phyloP scores from a whole-genome alignment of 2,113 vertebrate genomes.

The Nyctibius bracteatus region DNA sequence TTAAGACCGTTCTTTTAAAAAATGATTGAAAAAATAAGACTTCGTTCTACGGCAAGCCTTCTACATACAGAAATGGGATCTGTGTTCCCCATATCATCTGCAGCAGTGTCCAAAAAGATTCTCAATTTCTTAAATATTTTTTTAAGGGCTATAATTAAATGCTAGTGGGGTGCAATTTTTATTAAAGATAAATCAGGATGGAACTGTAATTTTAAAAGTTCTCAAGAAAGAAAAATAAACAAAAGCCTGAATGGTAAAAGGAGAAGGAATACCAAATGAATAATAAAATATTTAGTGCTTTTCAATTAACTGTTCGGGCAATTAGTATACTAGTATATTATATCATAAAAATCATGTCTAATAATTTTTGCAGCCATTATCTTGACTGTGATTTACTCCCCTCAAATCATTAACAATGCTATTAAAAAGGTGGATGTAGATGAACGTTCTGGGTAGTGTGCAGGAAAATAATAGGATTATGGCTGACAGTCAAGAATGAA shows the following conservation, averaged over 20 bases:
- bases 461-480: slow-evolving; percentile 54
- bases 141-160: slow-evolving; percentile 34
- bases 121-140: neutral
- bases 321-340: slow-evolving; percentile 77
- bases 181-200: slow-evolving; percentile 43
- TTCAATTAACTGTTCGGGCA: slow-evolving; percentile 77
- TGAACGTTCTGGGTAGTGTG: slow-evolving; percentile 56
- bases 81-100: neutral
- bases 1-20: neutral
- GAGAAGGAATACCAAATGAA: slow-evolving; percentile 68
- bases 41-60: neutral
- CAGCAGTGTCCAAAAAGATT: neutral
- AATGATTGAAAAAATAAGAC: neutral
- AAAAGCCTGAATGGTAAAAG: slow-evolving; percentile 60
- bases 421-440: slow-evolving; percentile 70
- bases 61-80: neutral
- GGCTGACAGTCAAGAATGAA: slow-evolving; percentile 46
- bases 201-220: slow-evolving; percentile 63
- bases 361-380: slow-evolving; percentile 78
- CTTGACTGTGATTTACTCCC: slow-evolving; percentile 74
- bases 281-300: slow-evolving; percentile 81
- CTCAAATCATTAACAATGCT: slow-evolving; percentile 74
- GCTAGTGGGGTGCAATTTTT: slow-evolving; percentile 42
- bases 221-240: slow-evolving; percentile 71
- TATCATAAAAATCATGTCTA: slow-evolving; percentile 75